Evolutionary conservation across 37 sponge, comb jelly and placozoan species (phyloP).

Genomic region (Chondrosia reniformis): DNA sequence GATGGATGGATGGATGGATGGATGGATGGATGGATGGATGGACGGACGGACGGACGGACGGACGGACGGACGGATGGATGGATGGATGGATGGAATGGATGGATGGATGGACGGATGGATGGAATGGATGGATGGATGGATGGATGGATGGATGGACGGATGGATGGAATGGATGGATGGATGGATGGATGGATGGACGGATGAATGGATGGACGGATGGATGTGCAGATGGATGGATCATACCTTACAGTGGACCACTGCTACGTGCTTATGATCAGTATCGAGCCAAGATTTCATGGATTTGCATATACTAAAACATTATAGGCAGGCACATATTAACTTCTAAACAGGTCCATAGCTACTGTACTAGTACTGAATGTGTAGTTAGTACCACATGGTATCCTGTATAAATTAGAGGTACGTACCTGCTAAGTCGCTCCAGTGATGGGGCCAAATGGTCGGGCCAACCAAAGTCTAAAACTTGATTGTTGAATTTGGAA

Average conservation of each 20-base stretch:
- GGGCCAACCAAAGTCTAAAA: conserved; percentile 99
- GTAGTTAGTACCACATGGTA: no score
- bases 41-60: not conserved
- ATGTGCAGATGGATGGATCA: not conserved
- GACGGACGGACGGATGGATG: not conserved
- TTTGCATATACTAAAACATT: conserved; percentile 81
- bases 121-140: not conserved
- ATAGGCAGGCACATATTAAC: no score
- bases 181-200: not conserved
- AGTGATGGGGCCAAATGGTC: conserved; percentile 97
- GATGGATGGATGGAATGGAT: not conserved
- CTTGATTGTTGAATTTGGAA: conserved; percentile 91
- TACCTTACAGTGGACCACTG: conserved; percentile 92
- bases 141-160: not conserved
- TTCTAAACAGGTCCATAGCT: no score
- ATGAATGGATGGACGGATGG: not conserved
- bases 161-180: not conserved
- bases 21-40: not conserved
- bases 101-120: not conserved
- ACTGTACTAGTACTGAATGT: no score
- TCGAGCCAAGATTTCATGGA: conserved; percentile 95
- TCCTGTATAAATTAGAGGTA: not conserved
- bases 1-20: not conserved
- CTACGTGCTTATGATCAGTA: conserved; percentile 85
- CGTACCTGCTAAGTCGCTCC: conserved; percentile 78